Conservation (phyloP, 1,140 invertebrate genomes). For the Rhynchophorus ferrugineus region DNA sequence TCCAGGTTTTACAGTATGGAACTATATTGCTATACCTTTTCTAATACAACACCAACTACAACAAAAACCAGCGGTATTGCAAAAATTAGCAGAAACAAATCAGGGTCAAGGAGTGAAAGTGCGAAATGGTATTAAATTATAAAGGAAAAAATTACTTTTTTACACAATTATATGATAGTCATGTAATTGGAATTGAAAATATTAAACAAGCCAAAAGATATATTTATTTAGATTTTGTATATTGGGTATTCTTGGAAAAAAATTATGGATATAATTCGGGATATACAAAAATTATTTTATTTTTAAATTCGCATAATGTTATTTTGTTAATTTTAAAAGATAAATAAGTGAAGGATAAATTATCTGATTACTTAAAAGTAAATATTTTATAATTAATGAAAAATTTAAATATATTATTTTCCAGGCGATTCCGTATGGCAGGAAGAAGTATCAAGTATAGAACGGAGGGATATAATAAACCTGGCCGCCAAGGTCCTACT, state of each 20-base stretch:
- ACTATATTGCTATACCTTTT: conserved; percentile 2
- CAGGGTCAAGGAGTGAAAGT: conserved; percentile 67
- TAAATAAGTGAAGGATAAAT: conserved; percentile 20
- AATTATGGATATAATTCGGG: too few species aligned
- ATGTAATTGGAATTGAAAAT: conserved; percentile 68
- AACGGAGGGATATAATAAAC: conserved; percentile 59
- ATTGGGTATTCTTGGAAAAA: not conserved
- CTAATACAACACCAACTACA: conserved; percentile 4
- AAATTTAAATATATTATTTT: conserved; percentile 17
- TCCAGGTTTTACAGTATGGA: conserved; percentile 45
- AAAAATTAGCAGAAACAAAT: conserved; percentile 9
- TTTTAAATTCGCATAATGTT: conserved; percentile 69
- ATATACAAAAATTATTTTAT: conserved; percentile 10
- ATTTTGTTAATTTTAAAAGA: conserved; percentile 69
- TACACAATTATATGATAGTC: conserved; percentile 37
- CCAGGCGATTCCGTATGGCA: conserved; percentile 68
- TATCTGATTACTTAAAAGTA: conserved; percentile 25
- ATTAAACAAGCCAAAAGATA: conserved; percentile 58
- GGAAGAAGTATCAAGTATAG: conserved; percentile 60
- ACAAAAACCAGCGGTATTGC: conserved; percentile 6
- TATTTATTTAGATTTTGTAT: conserved; percentile 21
- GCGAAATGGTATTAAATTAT: conserved; percentile 63
- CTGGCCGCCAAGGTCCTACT: conserved; percentile 64
- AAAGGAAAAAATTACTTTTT: conserved; percentile 53
- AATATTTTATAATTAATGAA: not conserved